Evolutionary conservation across 2,113 vertebrate genomes (phyloP), one percentile per base, ranked within the genome.

Genomic region (Cottus gobio): DNA sequence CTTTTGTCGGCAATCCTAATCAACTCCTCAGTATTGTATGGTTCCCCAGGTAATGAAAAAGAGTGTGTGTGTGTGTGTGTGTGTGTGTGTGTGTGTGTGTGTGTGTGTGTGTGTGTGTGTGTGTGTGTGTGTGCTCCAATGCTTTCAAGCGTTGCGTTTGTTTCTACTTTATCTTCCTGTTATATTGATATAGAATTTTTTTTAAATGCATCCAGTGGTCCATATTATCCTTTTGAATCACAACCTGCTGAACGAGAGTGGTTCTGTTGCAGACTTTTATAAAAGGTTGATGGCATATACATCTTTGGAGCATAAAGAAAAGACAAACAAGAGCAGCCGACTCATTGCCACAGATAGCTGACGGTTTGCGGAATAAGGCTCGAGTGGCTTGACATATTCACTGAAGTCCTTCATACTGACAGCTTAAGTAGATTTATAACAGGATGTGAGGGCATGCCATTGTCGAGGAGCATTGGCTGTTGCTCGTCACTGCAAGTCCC

Each of bases 1-100:
- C 86, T 85, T 92, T 90, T 76, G 85, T 88, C 58, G 74, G 71
- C 76, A 79, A 76, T 83, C 78, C 89, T 90, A 91, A 93, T 94
- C 89, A 90, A 62, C 80, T 85, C 72, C 78, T 72, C 68, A 84
- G 76, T 85, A 83, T 88, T 85, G 77, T 82, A 58, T 46, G 72
- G 54, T 68, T 87, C 87, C 87, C 79, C 70, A 76, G 89, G 78
- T 85, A 89, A 81, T 87, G 84, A 66, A 75, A 77, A 83, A 30
- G 15, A 61, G 66, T 0, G 65, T 37, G 64, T 71, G 54, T 70
- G 69, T 62, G 46, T 58, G 57, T 54, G 67, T 50, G 34, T 68
- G 34, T 20, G 67, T 20, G 34, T 5, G 63, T 6, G 28, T 63
- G 37, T 64, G 71, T 58, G 30, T 44, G 39, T 72, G 70, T 67